Conservation (phyloP, 2,797 vertebrate genomes). For the Darevskia nairensis region DNA sequence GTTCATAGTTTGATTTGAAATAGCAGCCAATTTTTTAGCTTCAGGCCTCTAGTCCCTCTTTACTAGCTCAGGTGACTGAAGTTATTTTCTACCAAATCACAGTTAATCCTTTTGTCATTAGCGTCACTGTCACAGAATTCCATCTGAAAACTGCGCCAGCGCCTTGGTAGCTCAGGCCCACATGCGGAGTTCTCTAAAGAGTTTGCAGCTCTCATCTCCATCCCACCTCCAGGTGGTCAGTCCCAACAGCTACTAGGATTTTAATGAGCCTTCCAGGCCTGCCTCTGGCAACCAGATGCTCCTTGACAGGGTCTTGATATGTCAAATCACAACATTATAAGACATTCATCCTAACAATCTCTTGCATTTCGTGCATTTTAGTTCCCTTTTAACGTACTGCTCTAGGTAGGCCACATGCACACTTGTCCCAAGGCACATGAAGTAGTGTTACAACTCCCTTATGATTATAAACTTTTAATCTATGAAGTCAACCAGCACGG, state of each 20-base stretch:
- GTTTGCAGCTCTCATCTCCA: neutral
- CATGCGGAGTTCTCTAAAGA: neutral
- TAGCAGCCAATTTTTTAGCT: neutral
- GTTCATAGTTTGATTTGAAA: neutral
- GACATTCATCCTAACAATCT: neutral
- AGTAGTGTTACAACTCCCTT: neutral
- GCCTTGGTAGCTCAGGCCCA: neutral
- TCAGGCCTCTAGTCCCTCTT: neutral
- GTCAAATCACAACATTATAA: neutral
- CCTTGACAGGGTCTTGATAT: neutral
- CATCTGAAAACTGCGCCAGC: neutral
- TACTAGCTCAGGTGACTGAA: neutral
- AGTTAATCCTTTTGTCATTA: neutral
- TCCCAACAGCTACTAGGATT: constrained; percentile 24
- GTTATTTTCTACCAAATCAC: neutral
- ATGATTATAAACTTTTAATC: neutral
- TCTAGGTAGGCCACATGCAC: neutral
- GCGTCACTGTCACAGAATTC: neutral
- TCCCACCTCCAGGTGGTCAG: constrained; percentile 12
- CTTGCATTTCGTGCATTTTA: neutral
- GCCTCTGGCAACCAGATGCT: constrained; percentile 3
- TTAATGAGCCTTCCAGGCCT: constrained; percentile 22
- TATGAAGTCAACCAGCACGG: neutral
- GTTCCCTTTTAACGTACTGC: neutral
- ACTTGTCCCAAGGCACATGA: neutral